A percentile compares a stretch with the other conserved stretches of the same genome.
These are phyloP conservation scores for Lepidurus packardi DNA, from an alignment of 1,140 invertebrate species.

Conservation along the genomic window DNA sequence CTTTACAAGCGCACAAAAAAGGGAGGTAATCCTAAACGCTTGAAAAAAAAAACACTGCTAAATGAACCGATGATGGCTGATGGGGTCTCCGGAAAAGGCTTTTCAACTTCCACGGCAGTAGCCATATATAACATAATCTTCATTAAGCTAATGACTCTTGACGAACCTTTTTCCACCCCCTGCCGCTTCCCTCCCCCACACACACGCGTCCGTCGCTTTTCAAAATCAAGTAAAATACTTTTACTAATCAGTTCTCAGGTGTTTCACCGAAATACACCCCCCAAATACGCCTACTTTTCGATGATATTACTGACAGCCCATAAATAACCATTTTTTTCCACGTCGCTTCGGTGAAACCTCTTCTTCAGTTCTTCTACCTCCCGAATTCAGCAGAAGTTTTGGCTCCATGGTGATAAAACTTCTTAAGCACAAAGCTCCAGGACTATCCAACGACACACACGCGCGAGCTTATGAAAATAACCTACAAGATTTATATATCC, in stretches of 20 bases:
- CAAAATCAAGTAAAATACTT: neutral
- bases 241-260: no score
- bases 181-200: neutral
- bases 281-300: no score
- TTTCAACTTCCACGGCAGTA: neutral
- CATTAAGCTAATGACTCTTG: slow-evolving; percentile 19
- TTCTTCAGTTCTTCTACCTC: no score
- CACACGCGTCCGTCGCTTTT: neutral
- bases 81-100: neutral
- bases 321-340: no score
- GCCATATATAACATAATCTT: slow-evolving; percentile 11
- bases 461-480: neutral
- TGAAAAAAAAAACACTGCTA: neutral
- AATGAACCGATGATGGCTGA: slow-evolving; percentile 1
- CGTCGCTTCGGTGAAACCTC: no score
- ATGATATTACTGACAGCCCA: no score
- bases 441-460: no score
- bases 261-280: no score
- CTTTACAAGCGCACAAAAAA: neutral
- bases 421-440: no score
- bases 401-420: no score
- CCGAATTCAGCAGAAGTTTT: no score
- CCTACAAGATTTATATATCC: slow-evolving; percentile 6
- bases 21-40: neutral
- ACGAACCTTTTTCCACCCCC: neutral